phyloP scores from a whole-genome alignment of 2,797 vertebrate species.

The Apodemus agrarius region DNA sequence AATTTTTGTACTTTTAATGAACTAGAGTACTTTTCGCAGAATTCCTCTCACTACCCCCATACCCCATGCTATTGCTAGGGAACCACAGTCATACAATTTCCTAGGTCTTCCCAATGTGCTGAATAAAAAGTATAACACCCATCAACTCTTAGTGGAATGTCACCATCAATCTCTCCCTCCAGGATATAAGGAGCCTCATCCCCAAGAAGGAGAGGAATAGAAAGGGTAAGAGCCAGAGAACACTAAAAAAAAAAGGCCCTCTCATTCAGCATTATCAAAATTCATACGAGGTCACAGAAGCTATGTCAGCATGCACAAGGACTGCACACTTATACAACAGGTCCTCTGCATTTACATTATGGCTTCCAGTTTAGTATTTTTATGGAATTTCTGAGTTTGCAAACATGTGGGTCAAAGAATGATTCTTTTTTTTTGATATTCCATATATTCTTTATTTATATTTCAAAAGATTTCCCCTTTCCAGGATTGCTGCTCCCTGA shows the following conservation, averaged over 20 bases:
- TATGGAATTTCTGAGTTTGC: not conserved
- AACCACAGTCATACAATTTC: not conserved
- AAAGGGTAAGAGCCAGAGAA: not conserved
- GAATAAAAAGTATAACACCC: not conserved
- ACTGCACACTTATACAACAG: not conserved
- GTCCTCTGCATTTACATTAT: not conserved
- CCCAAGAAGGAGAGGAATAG: not conserved
- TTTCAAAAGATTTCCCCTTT: no score
- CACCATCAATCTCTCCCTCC: not conserved
- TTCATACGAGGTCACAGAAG: not conserved
- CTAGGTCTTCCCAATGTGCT: not conserved
- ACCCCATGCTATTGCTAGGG: not conserved
- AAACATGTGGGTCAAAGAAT: no score
- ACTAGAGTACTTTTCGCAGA: not conserved
- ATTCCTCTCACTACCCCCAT: not conserved
- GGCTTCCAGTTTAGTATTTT: not conserved
- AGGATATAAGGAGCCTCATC: not conserved
- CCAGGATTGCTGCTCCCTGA: no score
- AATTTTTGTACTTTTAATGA: not conserved
- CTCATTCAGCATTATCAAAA: not conserved
- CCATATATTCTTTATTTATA: no score
- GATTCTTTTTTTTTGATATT: no score
- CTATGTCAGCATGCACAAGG: not conserved
- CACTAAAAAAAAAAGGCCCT: not conserved
- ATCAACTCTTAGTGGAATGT: not conserved